Percentiles rank a stretch among this genome's conserved stretches.
Conservation (phyloP, 2,888 invertebrate genomes). For the Prostheceraeus crozeri region DNA sequence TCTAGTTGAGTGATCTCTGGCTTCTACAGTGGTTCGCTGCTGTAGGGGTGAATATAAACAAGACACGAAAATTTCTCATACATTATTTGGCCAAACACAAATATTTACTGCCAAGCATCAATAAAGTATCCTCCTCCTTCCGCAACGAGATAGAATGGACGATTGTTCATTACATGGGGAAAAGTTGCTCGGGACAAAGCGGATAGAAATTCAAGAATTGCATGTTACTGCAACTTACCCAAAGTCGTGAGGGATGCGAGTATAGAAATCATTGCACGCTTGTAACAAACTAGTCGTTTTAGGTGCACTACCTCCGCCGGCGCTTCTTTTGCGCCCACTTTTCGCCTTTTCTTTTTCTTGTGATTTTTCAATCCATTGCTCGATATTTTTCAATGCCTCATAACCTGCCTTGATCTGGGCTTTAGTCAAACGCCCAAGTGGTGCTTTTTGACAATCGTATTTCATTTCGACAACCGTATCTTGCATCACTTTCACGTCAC, state of each 20-base stretch:
- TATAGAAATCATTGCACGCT: slow-evolving; percentile 60
- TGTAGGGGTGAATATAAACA: no score
- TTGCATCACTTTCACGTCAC: slow-evolving; percentile 59
- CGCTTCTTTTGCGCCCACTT: slow-evolving; percentile 46
- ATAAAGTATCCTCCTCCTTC: no score
- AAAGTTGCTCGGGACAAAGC: background rate
- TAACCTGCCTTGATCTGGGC: slow-evolving; percentile 60
- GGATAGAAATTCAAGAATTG: background rate
- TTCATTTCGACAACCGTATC: slow-evolving; percentile 59
- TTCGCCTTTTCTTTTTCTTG: no score
- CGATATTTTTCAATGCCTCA: slow-evolving; percentile 57
- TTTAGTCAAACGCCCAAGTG: slow-evolving; percentile 59
- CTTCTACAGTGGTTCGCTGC: no score
- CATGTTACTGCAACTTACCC: slow-evolving; percentile 50
- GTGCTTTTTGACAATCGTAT: slow-evolving; percentile 59
- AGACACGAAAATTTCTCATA: no score
- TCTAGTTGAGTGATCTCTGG: no score
- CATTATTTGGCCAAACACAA: no score
- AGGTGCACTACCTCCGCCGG: slow-evolving; percentile 41
- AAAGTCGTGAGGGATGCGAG: slow-evolving; percentile 60
- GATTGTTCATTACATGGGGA: no score
- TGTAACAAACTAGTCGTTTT: slow-evolving; percentile 43
- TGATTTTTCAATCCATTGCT: slow-evolving; percentile 49
- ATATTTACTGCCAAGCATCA: no score
- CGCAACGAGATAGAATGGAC: no score